These are phyloP conservation scores for Paradoxurus hermaphroditus DNA, from an alignment of 2,113 vertebrate genomes.

Conservation along the genomic window DNA sequence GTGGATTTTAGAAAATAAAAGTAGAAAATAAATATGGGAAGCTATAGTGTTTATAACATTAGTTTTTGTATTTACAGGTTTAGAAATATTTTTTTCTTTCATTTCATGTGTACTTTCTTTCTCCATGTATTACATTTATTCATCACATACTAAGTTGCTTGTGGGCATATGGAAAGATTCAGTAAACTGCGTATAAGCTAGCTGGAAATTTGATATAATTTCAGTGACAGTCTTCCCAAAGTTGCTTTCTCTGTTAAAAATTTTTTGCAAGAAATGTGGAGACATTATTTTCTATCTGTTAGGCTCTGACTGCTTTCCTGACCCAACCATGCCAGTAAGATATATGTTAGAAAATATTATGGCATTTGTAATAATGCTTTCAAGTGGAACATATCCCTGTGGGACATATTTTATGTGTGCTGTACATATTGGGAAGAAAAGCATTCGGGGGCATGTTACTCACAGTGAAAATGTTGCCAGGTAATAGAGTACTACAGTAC, in stretches of 20 bases:
- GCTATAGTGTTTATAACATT: not conserved
- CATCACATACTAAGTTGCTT: not conserved
- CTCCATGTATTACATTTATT: not conserved
- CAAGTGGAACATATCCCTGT: conserved; percentile 67
- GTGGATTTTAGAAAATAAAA: not conserved
- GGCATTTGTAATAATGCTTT: conserved; percentile 76
- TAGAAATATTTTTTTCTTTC: not conserved
- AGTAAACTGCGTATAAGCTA: conserved; percentile 48
- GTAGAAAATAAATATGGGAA: not conserved
- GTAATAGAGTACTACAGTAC: conserved; percentile 43
- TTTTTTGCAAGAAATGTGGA: conserved; percentile 30
- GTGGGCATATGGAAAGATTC: not conserved
- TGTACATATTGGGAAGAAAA: conserved; percentile 74
- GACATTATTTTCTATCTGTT: conserved; percentile 52
- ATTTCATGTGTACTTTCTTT: not conserved
- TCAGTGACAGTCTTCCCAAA: conserved; percentile 56
- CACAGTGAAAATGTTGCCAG: conserved; percentile 37
- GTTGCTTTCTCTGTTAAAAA: conserved; percentile 55
- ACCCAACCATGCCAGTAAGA: conserved; percentile 52
- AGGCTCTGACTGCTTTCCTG: conserved; percentile 11
- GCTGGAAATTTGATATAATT: conserved; percentile 44
- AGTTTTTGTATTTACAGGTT: not conserved
- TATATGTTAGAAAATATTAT: conserved; percentile 68
- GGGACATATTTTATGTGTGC: conserved; percentile 63
- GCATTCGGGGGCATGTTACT: conserved; percentile 43